These are phyloP conservation scores for Etia nguti DNA, from an alignment of 2,113 vertebrate genomes.

Conservation along the genomic window DNA sequence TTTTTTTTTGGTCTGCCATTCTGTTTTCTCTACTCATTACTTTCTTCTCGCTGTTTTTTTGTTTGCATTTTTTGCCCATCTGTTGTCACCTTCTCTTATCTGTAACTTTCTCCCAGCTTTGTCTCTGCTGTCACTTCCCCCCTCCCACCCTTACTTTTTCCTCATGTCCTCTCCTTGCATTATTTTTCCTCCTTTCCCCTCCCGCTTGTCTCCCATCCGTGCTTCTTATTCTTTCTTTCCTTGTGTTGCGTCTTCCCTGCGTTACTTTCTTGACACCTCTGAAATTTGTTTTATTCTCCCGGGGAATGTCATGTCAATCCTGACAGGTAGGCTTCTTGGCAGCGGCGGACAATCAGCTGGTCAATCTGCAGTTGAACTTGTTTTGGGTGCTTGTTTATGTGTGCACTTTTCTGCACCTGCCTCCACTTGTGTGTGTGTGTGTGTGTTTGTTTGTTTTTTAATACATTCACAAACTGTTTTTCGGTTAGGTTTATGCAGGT, in stretches of 20 bases:
- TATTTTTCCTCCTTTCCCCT: background rate
- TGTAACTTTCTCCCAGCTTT: background rate
- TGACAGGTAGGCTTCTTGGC: background rate
- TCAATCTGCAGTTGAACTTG: background rate
- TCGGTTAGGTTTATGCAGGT: background rate
- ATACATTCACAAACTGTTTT: background rate
- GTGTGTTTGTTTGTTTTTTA: background rate
- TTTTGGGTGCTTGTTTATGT: background rate
- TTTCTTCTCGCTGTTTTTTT: background rate
- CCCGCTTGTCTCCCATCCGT: background rate
- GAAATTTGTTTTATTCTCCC: background rate
- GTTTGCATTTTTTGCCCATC: background rate
- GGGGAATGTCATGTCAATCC: slow-evolving; percentile 37
- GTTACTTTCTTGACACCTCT: background rate
- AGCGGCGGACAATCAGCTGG: background rate
- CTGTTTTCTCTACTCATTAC: background rate
- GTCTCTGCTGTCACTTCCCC: background rate
- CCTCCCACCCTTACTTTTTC: background rate
- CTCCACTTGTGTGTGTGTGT: background rate
- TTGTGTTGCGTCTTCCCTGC: background rate
- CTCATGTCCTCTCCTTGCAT: background rate
- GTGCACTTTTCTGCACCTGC: background rate
- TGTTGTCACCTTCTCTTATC: background rate
- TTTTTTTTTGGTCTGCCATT: background rate
- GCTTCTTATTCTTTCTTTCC: background rate